Evolutionary conservation across 2,888 invertebrate species (phyloP), one percentile per base, ranked within the genome.

Genomic region (Ichneumoninae sp.): DNA sequence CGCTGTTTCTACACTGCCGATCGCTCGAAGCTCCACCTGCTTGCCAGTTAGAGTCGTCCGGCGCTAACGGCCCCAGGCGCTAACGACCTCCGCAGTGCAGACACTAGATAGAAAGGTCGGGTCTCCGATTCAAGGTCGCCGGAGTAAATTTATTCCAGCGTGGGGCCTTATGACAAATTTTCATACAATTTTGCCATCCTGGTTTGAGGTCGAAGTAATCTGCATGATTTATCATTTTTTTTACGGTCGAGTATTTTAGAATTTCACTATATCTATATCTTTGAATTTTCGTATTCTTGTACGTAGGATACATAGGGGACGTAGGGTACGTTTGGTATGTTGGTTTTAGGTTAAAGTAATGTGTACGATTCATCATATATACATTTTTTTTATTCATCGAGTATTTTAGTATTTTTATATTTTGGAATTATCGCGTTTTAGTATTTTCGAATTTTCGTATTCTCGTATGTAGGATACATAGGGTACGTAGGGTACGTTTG

Each of bases 51-150:
- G 33, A 70, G 52, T 36, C 57, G 44, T 47, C 36, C 19, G 60
- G 54, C 22, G 40, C 66, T 52, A 62, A 52, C 57, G 26, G 26
- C 50, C 47, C 47, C 50, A 69, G 65, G 66, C n/a, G n/a, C n/a
- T n/a, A n/a, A n/a, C n/a, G n/a, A 79, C 79, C 60, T 62, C 60
- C 60, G 60, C 60, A 62, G 60, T 62, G 60, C 60, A 62, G 60
- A 62, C 60, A 16, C 16, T 6, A 62, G 60, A 62, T 62, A 62
- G 60, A 33, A 62, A 30, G 60, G 26, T 62, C 16, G 33, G 33
- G 30, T 30, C 33, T 33, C 16, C 10, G 16, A 16, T 62, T 33
- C 60, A 62, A 62, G 60, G 60, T 33, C 60, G 30, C 16, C 60
- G 16, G 60, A 62, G 33, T 62, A 62, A 62, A 62, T 62, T 62